phyloP scores from a whole-genome alignment of 1,140 invertebrate genomes.

The Nasonia longicornis region DNA sequence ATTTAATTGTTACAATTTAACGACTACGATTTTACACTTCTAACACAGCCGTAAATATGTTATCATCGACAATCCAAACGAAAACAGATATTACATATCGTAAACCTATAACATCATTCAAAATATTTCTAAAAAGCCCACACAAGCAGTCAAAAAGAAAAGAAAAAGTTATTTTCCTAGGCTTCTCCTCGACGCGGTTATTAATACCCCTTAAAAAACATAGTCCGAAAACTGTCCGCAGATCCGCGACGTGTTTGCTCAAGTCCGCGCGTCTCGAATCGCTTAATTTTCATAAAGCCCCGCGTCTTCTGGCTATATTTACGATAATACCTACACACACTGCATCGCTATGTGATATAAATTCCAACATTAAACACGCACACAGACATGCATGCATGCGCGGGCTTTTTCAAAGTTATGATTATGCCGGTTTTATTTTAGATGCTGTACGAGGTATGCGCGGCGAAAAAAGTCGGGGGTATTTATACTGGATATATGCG shows the following conservation, averaged over 20 bases:
- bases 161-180: background rate
- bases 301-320: background rate
- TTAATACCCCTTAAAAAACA: conserved; percentile 11
- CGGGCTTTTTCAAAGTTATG: background rate
- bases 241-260: background rate
- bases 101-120: too few species aligned
- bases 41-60: too few species aligned
- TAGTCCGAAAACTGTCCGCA: conserved; percentile 9
- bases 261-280: background rate
- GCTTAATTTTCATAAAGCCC: conserved; percentile 22
- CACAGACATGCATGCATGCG: background rate
- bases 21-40: too few species aligned
- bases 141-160: background rate
- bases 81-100: background rate
- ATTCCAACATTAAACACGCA: background rate
- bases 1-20: too few species aligned
- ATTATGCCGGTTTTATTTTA: background rate
- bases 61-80: too few species aligned
- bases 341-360: background rate
- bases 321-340: background rate
- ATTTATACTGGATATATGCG: too few species aligned
- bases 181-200: background rate
- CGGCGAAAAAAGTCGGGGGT: too few species aligned
- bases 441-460: background rate
- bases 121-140: background rate